Evolutionary conservation across 1,140 invertebrate species (phyloP), one percentile per base, ranked within the genome.

Genomic region (Thalassaphorura encarpata): DNA sequence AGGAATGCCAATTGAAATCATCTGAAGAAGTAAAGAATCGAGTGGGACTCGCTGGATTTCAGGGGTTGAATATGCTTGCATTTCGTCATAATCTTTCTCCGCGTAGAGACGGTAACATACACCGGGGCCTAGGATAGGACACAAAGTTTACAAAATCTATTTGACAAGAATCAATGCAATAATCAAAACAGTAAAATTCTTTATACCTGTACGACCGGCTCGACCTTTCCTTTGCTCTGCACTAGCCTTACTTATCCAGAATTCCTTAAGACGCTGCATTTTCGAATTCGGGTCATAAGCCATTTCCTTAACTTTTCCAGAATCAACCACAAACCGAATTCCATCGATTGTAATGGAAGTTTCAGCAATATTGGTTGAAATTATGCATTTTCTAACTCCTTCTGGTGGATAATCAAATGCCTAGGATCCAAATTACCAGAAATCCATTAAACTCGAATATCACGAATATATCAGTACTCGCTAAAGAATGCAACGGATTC

Each of bases 301-400:
- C 90, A 97, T 97, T 73, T 96, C 87, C 74, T 98, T 98, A 0
- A 96, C 89, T 78, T 94, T 92, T 24, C 90, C 89, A 15, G 92
- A 97, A 73, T 99, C 97, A 5, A 92, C 81, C 2, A 99, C 95
- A 77, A 99, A 99, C 68, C 95, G 75, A 57, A 99, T 88, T 3
- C 95, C 96, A 75, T 99, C 96, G 56, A 99, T 97, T 0, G 97
- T 99, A 3, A 99, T 85, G 4, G 94, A 98, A 1, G 97, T 99
- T 77, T 99, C 97, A 0, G 97, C 95, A 54, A 99, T 98, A 69
- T 99, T 99, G n/a, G 96, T 99, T 1, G 93, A 92, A 2, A 99
- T 81, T 58, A 99, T 94, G 70, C 95, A 98, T 74, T 99, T 99
- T 58, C 96, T 76, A 1, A 93, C 78, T 24, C 92, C 89, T 57